A percentile compares a stretch with the other conserved stretches of the same genome.
phyloP scores from a whole-genome alignment of 2,797 vertebrate genomes.

The Phalloptychus januarius region DNA sequence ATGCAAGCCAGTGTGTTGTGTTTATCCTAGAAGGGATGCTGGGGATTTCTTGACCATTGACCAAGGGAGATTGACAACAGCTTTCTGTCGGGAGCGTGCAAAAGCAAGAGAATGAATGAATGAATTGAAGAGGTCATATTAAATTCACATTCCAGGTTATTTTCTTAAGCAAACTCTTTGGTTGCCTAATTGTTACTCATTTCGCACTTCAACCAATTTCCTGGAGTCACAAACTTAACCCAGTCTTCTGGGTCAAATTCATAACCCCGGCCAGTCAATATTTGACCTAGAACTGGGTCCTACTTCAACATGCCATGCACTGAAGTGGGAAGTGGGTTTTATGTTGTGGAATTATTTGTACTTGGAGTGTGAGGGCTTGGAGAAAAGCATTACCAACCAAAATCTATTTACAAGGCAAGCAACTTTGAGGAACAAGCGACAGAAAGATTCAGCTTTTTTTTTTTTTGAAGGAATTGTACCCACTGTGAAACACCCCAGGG shows the following conservation, averaged over 20 bases:
- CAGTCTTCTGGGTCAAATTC: background rate
- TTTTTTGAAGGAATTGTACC: conserved; percentile 66
- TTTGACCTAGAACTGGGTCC: background rate
- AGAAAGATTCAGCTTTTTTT: conserved; percentile 50
- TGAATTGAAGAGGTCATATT: background rate
- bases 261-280: background rate
- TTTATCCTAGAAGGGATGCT: background rate
- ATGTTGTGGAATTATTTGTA: conserved; percentile 67
- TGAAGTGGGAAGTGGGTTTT: conserved; percentile 55
- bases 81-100: background rate
- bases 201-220: background rate
- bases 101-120: background rate
- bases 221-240: background rate
- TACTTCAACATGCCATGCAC: conserved; percentile 13
- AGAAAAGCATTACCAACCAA: conserved; percentile 72
- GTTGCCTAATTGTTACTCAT: background rate
- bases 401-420: conserved; percentile 78
- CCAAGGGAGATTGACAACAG: background rate
- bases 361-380: conserved; percentile 59
- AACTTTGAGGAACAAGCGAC: conserved; percentile 72
- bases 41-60: background rate
- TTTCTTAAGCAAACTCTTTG: background rate
- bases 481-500: conserved; percentile 77
- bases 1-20: background rate
- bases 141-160: background rate